Conservation (phyloP, 2,888 invertebrate genomes). For the Congeria kusceri region DNA sequence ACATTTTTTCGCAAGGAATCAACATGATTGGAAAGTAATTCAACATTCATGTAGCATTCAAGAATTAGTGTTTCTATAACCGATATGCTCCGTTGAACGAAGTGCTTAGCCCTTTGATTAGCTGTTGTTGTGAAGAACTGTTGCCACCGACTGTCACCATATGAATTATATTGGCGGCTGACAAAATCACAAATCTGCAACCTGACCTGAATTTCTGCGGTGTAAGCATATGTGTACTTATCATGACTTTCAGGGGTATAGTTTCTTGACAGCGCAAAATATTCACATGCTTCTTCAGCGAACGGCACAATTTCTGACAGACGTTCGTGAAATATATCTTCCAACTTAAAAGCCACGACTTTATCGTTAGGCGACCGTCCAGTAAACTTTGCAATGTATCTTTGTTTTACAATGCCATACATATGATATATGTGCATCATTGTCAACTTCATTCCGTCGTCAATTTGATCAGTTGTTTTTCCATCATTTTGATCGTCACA, state of each 20-base stretch:
- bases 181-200: slow-evolving; percentile 66
- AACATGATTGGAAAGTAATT: slow-evolving; percentile 42
- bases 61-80: slow-evolving; percentile 61
- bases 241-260: slow-evolving; percentile 41
- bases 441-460: slow-evolving; percentile 44
- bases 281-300: slow-evolving; percentile 60
- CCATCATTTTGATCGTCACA: too few species aligned
- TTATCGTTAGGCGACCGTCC: slow-evolving; percentile 46
- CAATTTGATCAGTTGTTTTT: slow-evolving; percentile 5
- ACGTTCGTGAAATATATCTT: slow-evolving; percentile 22
- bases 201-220: slow-evolving; percentile 64
- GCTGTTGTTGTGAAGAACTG: slow-evolving; percentile 18
- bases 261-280: slow-evolving; percentile 31
- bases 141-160: too few species aligned
- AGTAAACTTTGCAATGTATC: slow-evolving; percentile 45
- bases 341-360: slow-evolving; percentile 14
- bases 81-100: slow-evolving; percentile 57
- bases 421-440: slow-evolving; percentile 70
- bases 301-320: slow-evolving; percentile 39
- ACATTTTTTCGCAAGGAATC: slow-evolving; percentile 40
- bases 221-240: slow-evolving; percentile 53
- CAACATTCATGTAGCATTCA: slow-evolving; percentile 63
- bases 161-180: slow-evolving; percentile 24
- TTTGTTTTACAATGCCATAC: slow-evolving; percentile 66
- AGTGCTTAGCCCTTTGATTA: slow-evolving; percentile 29